Base-by-base conservation (phyloP, 2,888 invertebrate genomes). In the Hirtodrosophila confusa region DNA sequence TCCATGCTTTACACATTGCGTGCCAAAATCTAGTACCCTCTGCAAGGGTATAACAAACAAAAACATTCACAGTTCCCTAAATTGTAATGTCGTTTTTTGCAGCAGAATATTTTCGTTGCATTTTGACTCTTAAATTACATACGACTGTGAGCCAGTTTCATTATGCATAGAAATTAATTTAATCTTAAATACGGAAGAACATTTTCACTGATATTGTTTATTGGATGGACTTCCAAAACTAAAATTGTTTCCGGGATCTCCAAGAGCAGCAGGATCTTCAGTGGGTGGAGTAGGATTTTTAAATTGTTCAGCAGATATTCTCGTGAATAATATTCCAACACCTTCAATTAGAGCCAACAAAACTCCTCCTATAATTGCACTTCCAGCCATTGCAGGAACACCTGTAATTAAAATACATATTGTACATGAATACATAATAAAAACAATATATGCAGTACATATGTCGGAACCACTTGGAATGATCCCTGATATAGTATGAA, bases 301-400 rank as follows among this genome's bases (percentile, higher is more conserved):
- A 91, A 97, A 98, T 91, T 98, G 97, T 89, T 98, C 98, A 0
- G 98, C 97, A 31, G 96, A 95, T 88, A 97, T 93, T 88, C 98
- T 93, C 9, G 97, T 98, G 90, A 99, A 96, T 90, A 98, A 93
- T 80, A 99, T 98, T 74, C 98, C 98, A 69, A 99, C 95, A 69
- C 99, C 99, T 94, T 99, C 99, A 79, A 99, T 99, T 73, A 99
- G 93, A 3, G 98, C 99, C 67, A 99, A 93, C 12, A 99, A 93
- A 62, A 99, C 96, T 58, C 99, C 99, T 55, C 99, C 98, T 48
- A 99, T 96, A 43, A 99, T 93, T 10, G 99, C 99, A 92, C 99
- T 99, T 37, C 98, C 99, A 51, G 97, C 95, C 97, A 97, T 97
- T 0, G 97, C 96, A 62, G 95, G 95, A 36, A 96, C 92, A 91